A percentile compares a stretch with the other conserved stretches of the same genome.
Evolutionary conservation across 2,888 invertebrate genomes (phyloP).

Genomic region (Choreutis nemorana): DNA sequence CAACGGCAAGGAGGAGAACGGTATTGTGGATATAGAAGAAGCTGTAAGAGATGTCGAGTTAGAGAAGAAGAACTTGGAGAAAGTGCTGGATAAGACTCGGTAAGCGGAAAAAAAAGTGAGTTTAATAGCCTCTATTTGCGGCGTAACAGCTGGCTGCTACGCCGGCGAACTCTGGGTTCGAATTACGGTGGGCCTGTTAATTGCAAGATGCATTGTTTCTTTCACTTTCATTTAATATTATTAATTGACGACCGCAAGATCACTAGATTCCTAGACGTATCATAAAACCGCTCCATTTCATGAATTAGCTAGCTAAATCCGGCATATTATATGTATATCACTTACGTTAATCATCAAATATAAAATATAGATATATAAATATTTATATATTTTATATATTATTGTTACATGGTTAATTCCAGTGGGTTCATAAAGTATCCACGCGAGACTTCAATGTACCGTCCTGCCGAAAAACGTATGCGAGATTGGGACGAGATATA

Average conservation of each 20-base stretch:
- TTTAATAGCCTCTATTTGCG: no score
- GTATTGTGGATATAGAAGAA: slow-evolving; percentile 86
- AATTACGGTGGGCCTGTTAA: no score
- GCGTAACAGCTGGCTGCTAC: no score
- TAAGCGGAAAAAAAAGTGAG: no score
- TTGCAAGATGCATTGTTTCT: no score
- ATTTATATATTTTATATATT: slow-evolving; percentile 1
- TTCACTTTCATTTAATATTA: no score
- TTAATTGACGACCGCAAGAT: no score
- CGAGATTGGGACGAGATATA: slow-evolving; percentile 99
- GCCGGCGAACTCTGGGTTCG: neutral
- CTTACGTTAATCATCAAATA: no score
- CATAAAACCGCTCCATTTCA: no score
- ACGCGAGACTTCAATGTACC: slow-evolving; percentile 86
- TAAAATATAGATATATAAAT: neutral
- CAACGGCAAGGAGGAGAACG: slow-evolving; percentile 42
- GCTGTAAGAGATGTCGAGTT: slow-evolving; percentile 78
- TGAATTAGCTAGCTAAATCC: no score
- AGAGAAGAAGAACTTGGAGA: slow-evolving; percentile 83
- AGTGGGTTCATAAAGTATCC: slow-evolving; percentile 97
- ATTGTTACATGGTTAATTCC: slow-evolving; percentile 10
- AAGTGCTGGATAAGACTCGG: slow-evolving; percentile 82
- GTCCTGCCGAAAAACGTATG: slow-evolving; percentile 82
- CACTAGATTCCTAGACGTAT: no score
- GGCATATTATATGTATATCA: no score